Percentiles rank a stretch among this genome's conserved stretches.
phyloP scores from a whole-genome alignment of 2,797 vertebrate species.

The Pseudomugil tenellus region DNA sequence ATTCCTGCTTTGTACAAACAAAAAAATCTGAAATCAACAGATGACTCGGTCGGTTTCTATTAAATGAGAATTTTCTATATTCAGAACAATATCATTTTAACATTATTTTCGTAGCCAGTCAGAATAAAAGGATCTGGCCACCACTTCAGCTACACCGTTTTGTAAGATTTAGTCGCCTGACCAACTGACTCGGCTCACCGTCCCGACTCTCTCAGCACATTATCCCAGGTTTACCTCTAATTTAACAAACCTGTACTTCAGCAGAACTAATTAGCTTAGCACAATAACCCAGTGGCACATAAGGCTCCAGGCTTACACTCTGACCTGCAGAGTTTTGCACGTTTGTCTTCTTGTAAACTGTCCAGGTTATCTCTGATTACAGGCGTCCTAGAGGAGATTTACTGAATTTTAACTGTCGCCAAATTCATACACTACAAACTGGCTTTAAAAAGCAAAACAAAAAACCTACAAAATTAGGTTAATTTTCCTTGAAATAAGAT shows the following conservation, averaged over 20 bases:
- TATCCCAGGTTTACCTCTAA: slow-evolving; percentile 48
- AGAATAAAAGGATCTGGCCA: not conserved
- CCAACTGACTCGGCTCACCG: slow-evolving; percentile 33
- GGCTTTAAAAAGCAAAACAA: too few relatives aligned
- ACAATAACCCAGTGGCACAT: slow-evolving; percentile 62
- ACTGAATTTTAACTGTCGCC: not conserved
- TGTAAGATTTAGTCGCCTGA: slow-evolving; percentile 47
- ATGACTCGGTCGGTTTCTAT: too few relatives aligned
- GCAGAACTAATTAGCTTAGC: slow-evolving; percentile 76
- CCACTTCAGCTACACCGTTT: not conserved
- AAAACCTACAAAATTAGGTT: too few relatives aligned
- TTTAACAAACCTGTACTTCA: slow-evolving; percentile 34
- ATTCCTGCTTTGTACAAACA: not conserved
- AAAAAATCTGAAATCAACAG: too few relatives aligned
- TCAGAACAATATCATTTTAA: too few relatives aligned
- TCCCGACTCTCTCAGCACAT: slow-evolving; percentile 7
- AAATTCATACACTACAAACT: too few relatives aligned
- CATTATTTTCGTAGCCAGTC: not conserved
- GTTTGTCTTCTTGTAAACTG: slow-evolving; percentile 1
- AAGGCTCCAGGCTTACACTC: slow-evolving; percentile 29
- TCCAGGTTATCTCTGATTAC: not conserved
- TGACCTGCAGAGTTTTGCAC: slow-evolving; percentile 19
- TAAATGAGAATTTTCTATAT: too few relatives aligned
- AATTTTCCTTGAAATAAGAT: too few relatives aligned
- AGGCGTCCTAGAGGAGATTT: not conserved